A percentile compares a stretch with the other conserved stretches of the same genome.
phyloP scores from a whole-genome alignment of 2,113 vertebrate species.

The Pterophyllum scalare region DNA sequence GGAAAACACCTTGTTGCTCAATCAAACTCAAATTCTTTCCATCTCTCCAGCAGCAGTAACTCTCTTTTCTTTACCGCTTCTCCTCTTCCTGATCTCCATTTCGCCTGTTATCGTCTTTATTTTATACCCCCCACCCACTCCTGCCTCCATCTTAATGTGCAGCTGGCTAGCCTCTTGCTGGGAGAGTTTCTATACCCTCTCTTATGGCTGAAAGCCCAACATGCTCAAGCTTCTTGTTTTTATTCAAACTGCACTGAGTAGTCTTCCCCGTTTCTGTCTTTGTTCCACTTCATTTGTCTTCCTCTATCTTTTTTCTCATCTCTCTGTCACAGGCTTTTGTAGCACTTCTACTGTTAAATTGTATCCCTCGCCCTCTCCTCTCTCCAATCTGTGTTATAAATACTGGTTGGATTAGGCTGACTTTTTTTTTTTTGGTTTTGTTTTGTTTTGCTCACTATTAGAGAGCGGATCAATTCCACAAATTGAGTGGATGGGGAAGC shows the following conservation, averaged over 20 bases:
- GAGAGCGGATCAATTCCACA: slow-evolving; percentile 70
- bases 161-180: slow-evolving; percentile 2
- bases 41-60: slow-evolving; percentile 6
- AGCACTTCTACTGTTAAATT: slow-evolving; percentile 29
- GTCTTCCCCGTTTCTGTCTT: background rate
- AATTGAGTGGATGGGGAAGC: slow-evolving; percentile 68
- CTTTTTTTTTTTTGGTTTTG: slow-evolving; percentile 46
- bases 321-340: slow-evolving; percentile 22
- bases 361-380: background rate
- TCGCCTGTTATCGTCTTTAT: slow-evolving; percentile 11
- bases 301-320: slow-evolving; percentile 30
- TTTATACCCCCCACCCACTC: background rate
- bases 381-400: slow-evolving; percentile 49
- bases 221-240: slow-evolving; percentile 15
- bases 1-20: slow-evolving; percentile 17
- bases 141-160: slow-evolving; percentile 24
- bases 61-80: slow-evolving; percentile 22
- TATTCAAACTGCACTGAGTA: slow-evolving; percentile 1
- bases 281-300: slow-evolving; percentile 23
- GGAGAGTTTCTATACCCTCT: slow-evolving; percentile 13
- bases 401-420: slow-evolving; percentile 56
- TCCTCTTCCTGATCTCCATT: slow-evolving; percentile 44
- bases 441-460: slow-evolving; percentile 60
- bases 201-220: background rate
- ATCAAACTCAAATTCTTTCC: background rate